phyloP scores from a whole-genome alignment of 2,113 vertebrate genomes.

The Campylomormyrus tamandua region DNA sequence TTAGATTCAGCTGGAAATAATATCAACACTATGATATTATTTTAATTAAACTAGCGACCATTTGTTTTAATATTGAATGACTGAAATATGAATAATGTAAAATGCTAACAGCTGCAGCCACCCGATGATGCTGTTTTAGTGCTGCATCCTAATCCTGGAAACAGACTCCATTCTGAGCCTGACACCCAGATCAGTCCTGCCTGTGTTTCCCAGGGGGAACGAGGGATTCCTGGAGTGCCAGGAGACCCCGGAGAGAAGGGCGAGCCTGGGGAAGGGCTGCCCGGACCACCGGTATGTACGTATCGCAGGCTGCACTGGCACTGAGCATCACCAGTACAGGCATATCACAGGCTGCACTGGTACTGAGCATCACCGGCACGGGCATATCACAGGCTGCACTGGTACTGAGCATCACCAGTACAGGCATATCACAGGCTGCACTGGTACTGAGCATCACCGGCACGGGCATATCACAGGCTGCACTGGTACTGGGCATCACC shows the following conservation, averaged over 20 bases:
- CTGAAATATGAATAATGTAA: neutral
- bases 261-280: slow-evolving; percentile 68
- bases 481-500: no score
- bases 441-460: no score
- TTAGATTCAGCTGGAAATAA: neutral
- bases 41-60: neutral
- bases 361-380: no score
- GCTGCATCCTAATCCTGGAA: neutral
- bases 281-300: slow-evolving; percentile 74
- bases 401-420: no score
- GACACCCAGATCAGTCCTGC: neutral
- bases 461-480: no score
- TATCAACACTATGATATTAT: neutral
- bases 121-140: neutral
- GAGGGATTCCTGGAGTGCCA: slow-evolving; percentile 83
- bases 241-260: slow-evolving; percentile 82
- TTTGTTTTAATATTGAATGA: neutral
- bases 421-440: no score
- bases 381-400: no score
- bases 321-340: neutral
- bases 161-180: neutral
- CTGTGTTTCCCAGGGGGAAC: slow-evolving; percentile 70
- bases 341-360: no score
- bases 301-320: neutral
- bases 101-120: neutral